phyloP scores from a whole-genome alignment of 2,797 vertebrate genomes.

The Balearica regulorum region DNA sequence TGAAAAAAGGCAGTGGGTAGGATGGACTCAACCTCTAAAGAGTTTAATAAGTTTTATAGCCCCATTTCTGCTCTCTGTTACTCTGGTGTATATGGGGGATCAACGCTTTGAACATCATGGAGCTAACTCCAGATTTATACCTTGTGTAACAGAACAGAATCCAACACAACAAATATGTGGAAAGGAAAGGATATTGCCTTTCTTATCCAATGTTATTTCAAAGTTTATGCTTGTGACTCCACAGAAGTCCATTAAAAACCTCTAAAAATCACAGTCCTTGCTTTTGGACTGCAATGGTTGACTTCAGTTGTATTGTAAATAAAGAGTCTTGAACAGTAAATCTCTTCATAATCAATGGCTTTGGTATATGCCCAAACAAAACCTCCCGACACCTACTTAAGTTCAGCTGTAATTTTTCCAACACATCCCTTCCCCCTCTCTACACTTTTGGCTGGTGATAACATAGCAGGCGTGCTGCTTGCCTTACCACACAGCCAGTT shows the following conservation, averaged over 20 bases:
- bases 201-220: constrained; percentile 30
- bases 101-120: not conserved
- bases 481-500: not conserved
- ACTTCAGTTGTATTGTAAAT: constrained; percentile 55
- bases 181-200: constrained; percentile 45
- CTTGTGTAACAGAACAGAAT: not conserved
- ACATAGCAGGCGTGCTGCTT: fast-evolving
- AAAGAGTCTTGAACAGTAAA: constrained; percentile 41
- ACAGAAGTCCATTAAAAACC: constrained; percentile 2
- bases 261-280: constrained; percentile 12
- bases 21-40: not conserved
- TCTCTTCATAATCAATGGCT: constrained; percentile 56
- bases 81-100: not conserved
- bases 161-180: constrained; percentile 11
- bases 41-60: constrained; percentile 26
- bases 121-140: constrained; percentile 12
- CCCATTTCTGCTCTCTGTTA: not conserved
- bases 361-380: constrained; percentile 2
- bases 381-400: not conserved
- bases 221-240: constrained; percentile 34
- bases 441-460: not conserved
- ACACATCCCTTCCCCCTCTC: not conserved
- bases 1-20: not conserved
- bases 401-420: not conserved
- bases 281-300: constrained; percentile 34